Conservation (phyloP, 1,140 invertebrate species). For the Riptortus pedestris region DNA sequence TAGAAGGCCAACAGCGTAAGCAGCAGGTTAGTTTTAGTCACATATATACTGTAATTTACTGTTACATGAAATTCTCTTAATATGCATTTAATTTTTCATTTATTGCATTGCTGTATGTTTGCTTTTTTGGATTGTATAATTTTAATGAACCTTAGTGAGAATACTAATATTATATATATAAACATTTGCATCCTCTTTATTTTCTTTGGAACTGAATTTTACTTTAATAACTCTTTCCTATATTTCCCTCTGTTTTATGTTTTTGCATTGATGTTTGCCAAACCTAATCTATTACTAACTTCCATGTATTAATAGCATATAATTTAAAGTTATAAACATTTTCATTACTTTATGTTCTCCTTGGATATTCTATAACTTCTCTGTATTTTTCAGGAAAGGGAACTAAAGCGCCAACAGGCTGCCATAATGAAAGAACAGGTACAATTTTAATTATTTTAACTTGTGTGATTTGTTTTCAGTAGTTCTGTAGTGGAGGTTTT, state of each 20-base stretch:
- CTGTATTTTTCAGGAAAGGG: slow-evolving; percentile 62
- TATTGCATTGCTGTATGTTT: slow-evolving; percentile 19
- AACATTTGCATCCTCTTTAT: too few relatives aligned
- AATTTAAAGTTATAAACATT: too few relatives aligned
- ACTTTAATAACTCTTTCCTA: too few relatives aligned
- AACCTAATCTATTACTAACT: too few relatives aligned
- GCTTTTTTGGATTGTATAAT: slow-evolving; percentile 22
- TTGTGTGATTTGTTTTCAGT: slow-evolving; percentile 1
- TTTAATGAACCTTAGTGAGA: slow-evolving; percentile 10
- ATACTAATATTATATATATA: too few relatives aligned
- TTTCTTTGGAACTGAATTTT: too few relatives aligned
- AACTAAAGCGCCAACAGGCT: slow-evolving; percentile 75
- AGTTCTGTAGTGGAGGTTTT: slow-evolving; percentile 4
- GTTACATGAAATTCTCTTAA: not conserved
- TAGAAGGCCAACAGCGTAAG: slow-evolving; percentile 71
- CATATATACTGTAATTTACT: not conserved
- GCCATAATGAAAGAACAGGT: slow-evolving; percentile 82
- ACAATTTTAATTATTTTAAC: slow-evolving; percentile 34
- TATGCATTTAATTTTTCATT: not conserved
- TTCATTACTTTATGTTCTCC: too few relatives aligned
- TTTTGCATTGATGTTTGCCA: too few relatives aligned
- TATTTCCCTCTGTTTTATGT: too few relatives aligned
- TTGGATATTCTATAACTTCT: too few relatives aligned
- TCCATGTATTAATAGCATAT: too few relatives aligned
- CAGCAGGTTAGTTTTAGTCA: slow-evolving; percentile 55